Evolutionary conservation across 2,797 vertebrate species (phyloP), one percentile per base, ranked within the genome.

Genomic region (Rhincodon typus): DNA sequence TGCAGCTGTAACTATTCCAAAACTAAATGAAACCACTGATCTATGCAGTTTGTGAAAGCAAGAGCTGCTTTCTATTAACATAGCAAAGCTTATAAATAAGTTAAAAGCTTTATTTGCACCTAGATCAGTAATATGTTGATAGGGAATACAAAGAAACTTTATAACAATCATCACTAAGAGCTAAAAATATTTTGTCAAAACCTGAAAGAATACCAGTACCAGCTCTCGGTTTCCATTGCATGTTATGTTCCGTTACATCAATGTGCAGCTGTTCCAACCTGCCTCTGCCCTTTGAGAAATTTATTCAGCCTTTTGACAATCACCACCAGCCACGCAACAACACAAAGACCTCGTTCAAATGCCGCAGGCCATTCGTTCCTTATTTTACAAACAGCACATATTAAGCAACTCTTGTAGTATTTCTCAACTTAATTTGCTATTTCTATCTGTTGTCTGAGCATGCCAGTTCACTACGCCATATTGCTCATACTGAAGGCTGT

Each of bases 251-350:
- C 38, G 57, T 15, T 13, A 96, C 91, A 94, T 95, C 67, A 0
- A 1, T 17, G 95, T 93, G 38, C 84, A 82, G 27, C 8, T 62
- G 96, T 96, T 77, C 96, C 96, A 95, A 96, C 95, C 96, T 96
- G 62, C 95, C 96, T 96, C 96, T 93, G 53, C 69, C 62, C 21
- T 87, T 96, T 88, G 62, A 87, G 2, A 94, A 96, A 96, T 95
- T 86, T 21, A 66, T 23, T 82, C 74, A 94, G 79, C 79, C 46
- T 95, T 96, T 96, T 96, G 95, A 96, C 93, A 95, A 0, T 69
- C 27, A 50, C 25, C 38, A 95, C 96, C 96, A 96, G 95, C 96
- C 96, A 96, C 96, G 96, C 95, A 96, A 96, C 96, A 96, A 96
- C 97, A 96, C 96, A 96, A 96, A 96, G 95, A 46, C 66, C 50